Conservation (phyloP, 2,113 vertebrate genomes). For the Rhinoderma darwinii region DNA sequence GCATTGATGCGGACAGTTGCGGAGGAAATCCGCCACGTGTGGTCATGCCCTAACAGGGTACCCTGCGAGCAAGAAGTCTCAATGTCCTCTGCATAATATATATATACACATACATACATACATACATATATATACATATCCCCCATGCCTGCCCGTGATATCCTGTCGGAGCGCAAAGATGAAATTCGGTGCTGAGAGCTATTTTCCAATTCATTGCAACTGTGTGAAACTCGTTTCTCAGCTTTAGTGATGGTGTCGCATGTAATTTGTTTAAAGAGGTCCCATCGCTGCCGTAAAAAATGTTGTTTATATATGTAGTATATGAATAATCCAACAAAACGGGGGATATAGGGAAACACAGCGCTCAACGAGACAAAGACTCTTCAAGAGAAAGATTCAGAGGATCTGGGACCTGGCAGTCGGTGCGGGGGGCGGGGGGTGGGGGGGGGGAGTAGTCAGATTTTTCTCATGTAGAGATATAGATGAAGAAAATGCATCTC, state of each 20-base stretch:
- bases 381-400: conserved; percentile 25
- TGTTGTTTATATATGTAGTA: conserved; percentile 48
- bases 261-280: conserved; percentile 60
- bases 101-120: conserved; percentile 64
- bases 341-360: background rate
- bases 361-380: background rate
- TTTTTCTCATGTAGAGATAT: background rate
- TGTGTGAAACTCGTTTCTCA: conserved; percentile 59
- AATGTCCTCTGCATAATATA: conserved; percentile 60
- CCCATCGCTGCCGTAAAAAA: conserved; percentile 47
- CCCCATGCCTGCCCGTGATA: conserved; percentile 62
- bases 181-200: conserved; percentile 69
- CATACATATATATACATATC: conserved; percentile 65
- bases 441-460: conserved; percentile 32
- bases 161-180: conserved; percentile 64
- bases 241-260: conserved; percentile 39
- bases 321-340: conserved; percentile 39
- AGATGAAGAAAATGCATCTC: background rate
- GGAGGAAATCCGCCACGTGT: too few relatives aligned
- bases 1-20: too few relatives aligned
- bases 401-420: conserved; percentile 9
- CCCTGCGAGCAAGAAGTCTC: background rate
- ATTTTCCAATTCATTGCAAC: conserved; percentile 63
- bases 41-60: too few relatives aligned
- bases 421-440: too few relatives aligned